Evolutionary conservation across 2,888 invertebrate species (phyloP), one percentile per base, ranked within the genome.

Genomic region (Tricholauxania praeusta): DNA sequence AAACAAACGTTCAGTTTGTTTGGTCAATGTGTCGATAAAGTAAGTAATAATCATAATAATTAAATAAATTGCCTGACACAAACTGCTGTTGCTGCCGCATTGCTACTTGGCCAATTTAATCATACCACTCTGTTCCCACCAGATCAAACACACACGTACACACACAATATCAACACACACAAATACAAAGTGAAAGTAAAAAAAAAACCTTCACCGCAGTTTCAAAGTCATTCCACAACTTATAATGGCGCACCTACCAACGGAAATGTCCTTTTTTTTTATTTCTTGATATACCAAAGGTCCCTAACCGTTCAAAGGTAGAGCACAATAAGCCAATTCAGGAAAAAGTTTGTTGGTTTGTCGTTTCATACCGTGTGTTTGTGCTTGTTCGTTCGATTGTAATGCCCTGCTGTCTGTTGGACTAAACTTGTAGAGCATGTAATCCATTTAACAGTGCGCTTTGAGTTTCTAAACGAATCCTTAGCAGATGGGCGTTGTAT

Each of bases 11-110:
- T 39, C 10, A 39, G 39, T 4, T 39, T 39, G 47, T 62, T 62
- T 62, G 10, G n/a, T 62, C 60, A 17, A 47, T 62, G 32, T 32
- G 32, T 39, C 39, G n/a, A 47, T 62, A 62, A 62, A 62, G 28
- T 62, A 47, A 62, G 60, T 62, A 62, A 62, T 62, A 62, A 39
- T 62, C 60, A 62, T 62, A 62, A 62, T 62, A 62, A 62, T 62
- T 62, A 62, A 62, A 62, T 62, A 62, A 62, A 62, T 62, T 62
- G 47, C 39, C 60, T 39, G 39, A 22, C 60, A 62, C n/a, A 28
- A 39, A 17, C 47, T 62, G 47, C 10, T 62, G 60, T 32, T 39
- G 17, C 17, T 28, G 32, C 60, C 15, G 10, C n/a, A 12, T 17
- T 12, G 60, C 60, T 32, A 62, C n/a, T 62, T 62, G 60, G n/a